A percentile compares a stretch with the other conserved stretches of the same genome.
These are phyloP conservation scores for Gambusia holbrooki DNA, from an alignment of 2,113 vertebrate species.

Conservation along the genomic window DNA sequence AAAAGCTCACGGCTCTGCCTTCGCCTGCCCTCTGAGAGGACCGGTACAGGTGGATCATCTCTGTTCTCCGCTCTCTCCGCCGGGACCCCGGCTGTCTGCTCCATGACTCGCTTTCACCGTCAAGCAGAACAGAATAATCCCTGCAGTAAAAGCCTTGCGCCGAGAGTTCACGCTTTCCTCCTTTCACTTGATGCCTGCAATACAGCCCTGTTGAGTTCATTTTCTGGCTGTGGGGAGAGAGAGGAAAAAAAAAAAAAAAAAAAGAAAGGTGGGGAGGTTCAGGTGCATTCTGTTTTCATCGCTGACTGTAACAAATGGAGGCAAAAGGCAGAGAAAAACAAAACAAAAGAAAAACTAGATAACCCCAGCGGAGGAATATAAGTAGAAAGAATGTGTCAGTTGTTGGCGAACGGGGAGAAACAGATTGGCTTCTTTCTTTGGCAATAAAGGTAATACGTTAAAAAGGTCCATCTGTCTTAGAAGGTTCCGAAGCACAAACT, in stretches of 20 bases:
- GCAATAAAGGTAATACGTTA: conserved; percentile 73
- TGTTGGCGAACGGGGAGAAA: conserved; percentile 54
- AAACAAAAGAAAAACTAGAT: conserved; percentile 24
- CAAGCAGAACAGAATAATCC: conserved; percentile 62
- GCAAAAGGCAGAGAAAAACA: conserved; percentile 34
- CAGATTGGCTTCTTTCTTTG: conserved; percentile 71
- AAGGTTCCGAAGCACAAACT: conserved; percentile 55
- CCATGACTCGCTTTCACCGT: conserved; percentile 58
- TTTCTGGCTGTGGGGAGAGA: conserved; percentile 34
- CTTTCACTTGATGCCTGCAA: conserved; percentile 41
- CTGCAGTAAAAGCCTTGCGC: conserved; percentile 52
- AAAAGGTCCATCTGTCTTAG: conserved; percentile 79
- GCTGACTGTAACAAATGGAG: conserved; percentile 40
- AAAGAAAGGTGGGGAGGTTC: conserved; percentile 33
- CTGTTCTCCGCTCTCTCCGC: conserved; percentile 51
- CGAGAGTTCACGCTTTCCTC: conserved; percentile 51
- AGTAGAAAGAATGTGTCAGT: conserved; percentile 35
- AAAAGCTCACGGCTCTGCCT: conserved; percentile 57
- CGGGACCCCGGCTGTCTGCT: conserved; percentile 48
- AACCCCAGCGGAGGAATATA: conserved; percentile 22
- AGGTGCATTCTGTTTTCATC: conserved; percentile 54
- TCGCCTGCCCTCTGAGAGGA: conserved; percentile 58
- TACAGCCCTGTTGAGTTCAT: conserved; percentile 48
- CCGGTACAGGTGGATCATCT: conserved; percentile 69
- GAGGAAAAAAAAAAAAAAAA: too few relatives aligned